Percentiles rank a stretch among this genome's conserved stretches.
Conservation (phyloP, 2,888 invertebrate species). For the Lacanobia oleracea region DNA sequence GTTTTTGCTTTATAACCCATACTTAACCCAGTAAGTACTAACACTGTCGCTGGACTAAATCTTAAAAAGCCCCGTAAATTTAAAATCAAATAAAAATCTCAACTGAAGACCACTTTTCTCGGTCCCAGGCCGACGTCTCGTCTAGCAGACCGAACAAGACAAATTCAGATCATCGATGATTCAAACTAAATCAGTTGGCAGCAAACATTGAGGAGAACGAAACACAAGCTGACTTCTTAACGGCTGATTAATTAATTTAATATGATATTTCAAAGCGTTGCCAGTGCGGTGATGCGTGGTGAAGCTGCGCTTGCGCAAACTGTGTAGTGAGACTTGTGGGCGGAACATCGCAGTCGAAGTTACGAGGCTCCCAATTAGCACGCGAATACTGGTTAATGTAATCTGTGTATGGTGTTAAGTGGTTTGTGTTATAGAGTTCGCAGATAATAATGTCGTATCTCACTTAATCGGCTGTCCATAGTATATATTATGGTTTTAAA, state of each 20-base stretch:
- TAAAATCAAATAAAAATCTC: slow-evolving; percentile 1
- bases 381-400: slow-evolving; percentile 37
- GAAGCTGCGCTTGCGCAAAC: slow-evolving; percentile 59
- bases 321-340: slow-evolving; percentile 42
- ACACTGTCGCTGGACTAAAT: not conserved
- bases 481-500: not conserved
- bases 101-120: not conserved
- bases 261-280: slow-evolving; percentile 49
- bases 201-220: slow-evolving; percentile 22
- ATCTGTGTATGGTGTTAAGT: slow-evolving; percentile 23
- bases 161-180: slow-evolving; percentile 47
- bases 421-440: slow-evolving; percentile 2
- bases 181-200: slow-evolving; percentile 57
- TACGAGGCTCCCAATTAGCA: slow-evolving; percentile 54
- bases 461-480: not conserved
- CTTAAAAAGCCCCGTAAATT: not conserved
- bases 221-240: slow-evolving; percentile 36
- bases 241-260: slow-evolving; percentile 49
- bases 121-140: slow-evolving; percentile 20
- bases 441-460: not conserved
- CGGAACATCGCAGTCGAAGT: slow-evolving; percentile 41
- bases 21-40: not conserved
- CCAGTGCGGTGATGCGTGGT: slow-evolving; percentile 28
- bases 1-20: not conserved
- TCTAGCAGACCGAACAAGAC: slow-evolving; percentile 35